A percentile compares a stretch with the other conserved stretches of the same genome.
These are phyloP conservation scores for Ostrea edulis DNA, from an alignment of 1,140 invertebrate genomes.

Conservation along the genomic window DNA sequence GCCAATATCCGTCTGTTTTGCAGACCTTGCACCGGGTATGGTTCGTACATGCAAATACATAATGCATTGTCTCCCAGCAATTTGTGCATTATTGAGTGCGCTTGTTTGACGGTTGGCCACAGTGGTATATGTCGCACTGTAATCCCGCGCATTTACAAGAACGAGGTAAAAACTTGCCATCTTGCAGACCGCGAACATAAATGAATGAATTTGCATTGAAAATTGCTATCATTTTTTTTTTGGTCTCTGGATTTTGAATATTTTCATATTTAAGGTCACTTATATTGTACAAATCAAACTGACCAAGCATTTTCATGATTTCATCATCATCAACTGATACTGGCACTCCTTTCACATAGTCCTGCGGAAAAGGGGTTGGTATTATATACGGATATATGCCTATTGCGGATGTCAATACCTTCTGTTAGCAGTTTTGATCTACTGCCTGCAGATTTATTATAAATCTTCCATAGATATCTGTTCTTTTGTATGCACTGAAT, in stretches of 20 bases:
- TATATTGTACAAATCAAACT: background rate
- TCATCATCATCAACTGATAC: background rate
- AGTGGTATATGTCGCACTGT: background rate
- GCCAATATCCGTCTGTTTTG: background rate
- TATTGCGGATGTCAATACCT: background rate
- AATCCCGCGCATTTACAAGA: background rate
- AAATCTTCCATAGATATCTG: background rate
- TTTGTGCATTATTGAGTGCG: background rate
- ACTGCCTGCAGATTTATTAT: background rate
- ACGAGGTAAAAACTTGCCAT: background rate
- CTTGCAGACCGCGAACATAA: background rate
- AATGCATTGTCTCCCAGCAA: background rate
- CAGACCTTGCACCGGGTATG: background rate
- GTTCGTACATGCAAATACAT: background rate
- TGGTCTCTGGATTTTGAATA: background rate
- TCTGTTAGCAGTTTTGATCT: background rate
- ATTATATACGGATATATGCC: background rate
- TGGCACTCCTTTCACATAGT: background rate
- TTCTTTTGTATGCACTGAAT: background rate
- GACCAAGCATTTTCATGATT: slow-evolving; percentile 1
- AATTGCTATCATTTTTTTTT: background rate
- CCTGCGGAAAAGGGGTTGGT: background rate
- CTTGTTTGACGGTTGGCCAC: background rate
- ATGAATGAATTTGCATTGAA: background rate
- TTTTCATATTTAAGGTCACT: background rate